These are phyloP conservation scores for Argentina silus DNA, from an alignment of 2,797 vertebrate genomes.

Conservation along the genomic window DNA sequence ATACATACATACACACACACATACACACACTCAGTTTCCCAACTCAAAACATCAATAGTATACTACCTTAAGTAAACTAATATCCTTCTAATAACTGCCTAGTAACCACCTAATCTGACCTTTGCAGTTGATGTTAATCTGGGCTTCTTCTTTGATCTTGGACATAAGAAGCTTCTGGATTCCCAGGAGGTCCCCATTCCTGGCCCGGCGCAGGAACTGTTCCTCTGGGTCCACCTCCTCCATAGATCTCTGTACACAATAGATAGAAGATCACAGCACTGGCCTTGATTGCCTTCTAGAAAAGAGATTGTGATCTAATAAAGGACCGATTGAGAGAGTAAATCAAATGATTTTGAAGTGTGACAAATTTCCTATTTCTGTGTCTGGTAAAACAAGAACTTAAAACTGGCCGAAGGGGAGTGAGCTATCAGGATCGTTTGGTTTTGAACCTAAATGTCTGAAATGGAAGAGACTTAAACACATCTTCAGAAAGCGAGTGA, in stretches of 20 bases:
- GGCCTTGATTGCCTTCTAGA: no score
- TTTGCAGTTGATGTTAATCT: constrained; percentile 94
- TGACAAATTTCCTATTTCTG: neutral
- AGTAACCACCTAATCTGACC: constrained; percentile 68
- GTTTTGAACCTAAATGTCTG: no score
- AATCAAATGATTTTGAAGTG: neutral
- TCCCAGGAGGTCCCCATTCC: constrained; percentile 88
- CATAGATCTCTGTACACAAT: constrained; percentile 61
- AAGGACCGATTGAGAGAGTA: neutral
- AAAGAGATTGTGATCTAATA: neutral
- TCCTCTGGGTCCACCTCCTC: constrained; percentile 86
- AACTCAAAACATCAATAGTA: neutral
- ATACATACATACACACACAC: no score
- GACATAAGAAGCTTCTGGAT: constrained; percentile 82
- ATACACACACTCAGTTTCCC: neutral
- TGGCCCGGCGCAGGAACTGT: constrained; percentile 86
- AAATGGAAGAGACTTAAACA: no score
- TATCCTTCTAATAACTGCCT: neutral
- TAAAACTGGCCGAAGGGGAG: no score
- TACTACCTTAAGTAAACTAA: neutral
- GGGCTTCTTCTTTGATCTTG: constrained; percentile 73
- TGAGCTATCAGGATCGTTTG: no score
- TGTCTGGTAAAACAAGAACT: no score
- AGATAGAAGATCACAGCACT: neutral
- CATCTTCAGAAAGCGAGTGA: no score